Evolutionary conservation across 1,140 invertebrate genomes (phyloP), one percentile per base, ranked within the genome.

Genomic region (Bilobella aurantiaca): DNA sequence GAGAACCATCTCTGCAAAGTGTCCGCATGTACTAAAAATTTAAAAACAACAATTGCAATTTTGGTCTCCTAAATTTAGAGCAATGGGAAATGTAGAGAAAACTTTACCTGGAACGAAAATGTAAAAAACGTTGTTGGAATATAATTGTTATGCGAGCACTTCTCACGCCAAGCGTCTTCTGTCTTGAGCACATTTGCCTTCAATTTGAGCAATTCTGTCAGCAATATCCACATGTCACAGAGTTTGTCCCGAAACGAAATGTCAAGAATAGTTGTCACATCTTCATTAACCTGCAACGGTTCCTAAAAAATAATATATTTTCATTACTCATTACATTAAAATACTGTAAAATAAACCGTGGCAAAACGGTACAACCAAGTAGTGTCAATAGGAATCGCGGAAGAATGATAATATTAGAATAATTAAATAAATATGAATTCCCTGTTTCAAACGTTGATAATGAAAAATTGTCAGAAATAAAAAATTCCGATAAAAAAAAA

Each of bases 71-170:
- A 23, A 56, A n/a, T 56, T 14, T 8, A 58, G 12, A 23, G 8
- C 25, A 3, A 58, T 23, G 23, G 29, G 5, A 27, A 30, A 14
- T 29, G 27, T 58, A 2, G 12, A 12, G 30, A 31, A 28, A 25
- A 3, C 23, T 14, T 58, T 46, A 68, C 66, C 60, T 71, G 62
- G 47, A 72, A 72, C 23, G 70, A 72, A 2, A 66, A 47, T 14
- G 70, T 69, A 31, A 72, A 69, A 5, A 72, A 64, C 42, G 47
- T 69, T 16, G 70, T 72, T n/a, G 70, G 65, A 63, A 72, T 68
- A 47, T 69, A 69, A 53, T 72, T 69, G 46, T 72, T 72, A n/a
- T 37, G n/a, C 49, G 23, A 66, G 29, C 29, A 34, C 16, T 64
- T 47, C 25, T 58, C 32, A 1, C 62, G 57, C 58, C n/a, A n/a